Base-by-base conservation (phyloP, 2,113 vertebrate species). In the Tinamus guttatus region DNA sequence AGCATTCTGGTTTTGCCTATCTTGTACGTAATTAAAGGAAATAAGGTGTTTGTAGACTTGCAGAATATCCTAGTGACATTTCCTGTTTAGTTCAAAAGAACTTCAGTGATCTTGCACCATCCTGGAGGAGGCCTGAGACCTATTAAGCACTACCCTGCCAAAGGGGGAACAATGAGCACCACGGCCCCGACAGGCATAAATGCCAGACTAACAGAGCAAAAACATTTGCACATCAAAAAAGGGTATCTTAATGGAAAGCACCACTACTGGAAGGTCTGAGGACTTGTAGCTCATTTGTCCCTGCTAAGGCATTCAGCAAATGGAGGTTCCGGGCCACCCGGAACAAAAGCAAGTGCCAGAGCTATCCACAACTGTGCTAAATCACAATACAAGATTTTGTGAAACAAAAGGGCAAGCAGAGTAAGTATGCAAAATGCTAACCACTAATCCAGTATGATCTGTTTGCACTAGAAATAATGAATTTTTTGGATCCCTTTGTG, bases 391-490 rank as follows among this genome's bases (percentile, higher is more conserved):
- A 64, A 47, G 56, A 73, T 75, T 90, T 92, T 94, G 73, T 88
- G 51, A 32, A 64, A 41, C 68, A 75, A 67, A 85, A 1, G 1
- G 27, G 43, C 64, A 81, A 94, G 85, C 40, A 77, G 25, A 82
- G 56, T 21, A 81, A 90, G n/a, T 16, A 91, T 13, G 51, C 34
- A 92, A 88, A 95, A 92, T 73, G 32, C 24, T 71, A 90, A 86
- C 52, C 76, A 78, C 56, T 91, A 96, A 94, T 43, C 73, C 43
- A 86, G n/a, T 68, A 88, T 56, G 70, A 94, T 93, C 76, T 88
- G 32, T 93, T 94, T 96, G 85, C 51, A 93, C 87, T 25, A 97
- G 89, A 91, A 95, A 91, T 45, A 91, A 80, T 64, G 82, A 70
- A 64, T 30, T 75, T 78, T 78, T 51, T 86, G 5, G 52, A 88